phyloP scores from a whole-genome alignment of 1,140 invertebrate genomes.

The Tyrophagus putrescentiae region DNA sequence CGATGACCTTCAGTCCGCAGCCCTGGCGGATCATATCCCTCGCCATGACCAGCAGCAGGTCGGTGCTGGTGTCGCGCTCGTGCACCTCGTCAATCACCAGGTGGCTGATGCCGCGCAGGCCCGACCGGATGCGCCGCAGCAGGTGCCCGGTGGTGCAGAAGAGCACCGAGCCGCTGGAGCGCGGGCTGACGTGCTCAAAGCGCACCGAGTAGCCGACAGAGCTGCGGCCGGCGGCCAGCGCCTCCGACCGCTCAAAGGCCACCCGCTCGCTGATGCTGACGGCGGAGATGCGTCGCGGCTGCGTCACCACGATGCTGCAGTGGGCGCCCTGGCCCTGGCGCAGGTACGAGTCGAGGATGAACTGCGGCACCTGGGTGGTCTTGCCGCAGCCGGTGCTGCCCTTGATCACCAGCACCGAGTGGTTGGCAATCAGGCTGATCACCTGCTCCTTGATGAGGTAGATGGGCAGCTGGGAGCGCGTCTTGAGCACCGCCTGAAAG shows the following conservation, averaged over 20 bases:
- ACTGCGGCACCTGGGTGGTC: constrained; percentile 88
- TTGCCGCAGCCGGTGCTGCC: constrained; percentile 96
- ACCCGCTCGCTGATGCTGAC: constrained; percentile 84
- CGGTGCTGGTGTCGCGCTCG: constrained; percentile 83
- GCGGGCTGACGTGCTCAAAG: constrained; percentile 90
- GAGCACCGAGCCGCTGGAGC: constrained; percentile 69
- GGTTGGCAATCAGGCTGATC: constrained; percentile 47
- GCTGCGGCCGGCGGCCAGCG: constrained; percentile 31
- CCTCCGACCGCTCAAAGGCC: constrained; percentile 75
- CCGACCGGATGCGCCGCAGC: constrained; percentile 54
- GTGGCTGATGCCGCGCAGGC: constrained; percentile 55
- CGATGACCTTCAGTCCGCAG: constrained; percentile 68
- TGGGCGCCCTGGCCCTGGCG: constrained; percentile 30
- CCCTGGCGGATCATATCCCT: constrained; percentile 70
- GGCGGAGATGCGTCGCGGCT: constrained; percentile 86
- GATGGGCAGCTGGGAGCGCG: constrained; percentile 17
- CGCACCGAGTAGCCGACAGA: constrained; percentile 39
- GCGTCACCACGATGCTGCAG: constrained; percentile 75
- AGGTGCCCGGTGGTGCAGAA: constrained; percentile 93
- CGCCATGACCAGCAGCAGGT: constrained; percentile 80
- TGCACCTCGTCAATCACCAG: constrained; percentile 88
- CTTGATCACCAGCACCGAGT: constrained; percentile 50
- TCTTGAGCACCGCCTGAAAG: too few relatives aligned
- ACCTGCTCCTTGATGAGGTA: constrained; percentile 40
- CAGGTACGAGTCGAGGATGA: constrained; percentile 64